A percentile compares a stretch with the other conserved stretches of the same genome.
Evolutionary conservation across 2,888 invertebrate species (phyloP).

Genomic region (Dione vanillae): DNA sequence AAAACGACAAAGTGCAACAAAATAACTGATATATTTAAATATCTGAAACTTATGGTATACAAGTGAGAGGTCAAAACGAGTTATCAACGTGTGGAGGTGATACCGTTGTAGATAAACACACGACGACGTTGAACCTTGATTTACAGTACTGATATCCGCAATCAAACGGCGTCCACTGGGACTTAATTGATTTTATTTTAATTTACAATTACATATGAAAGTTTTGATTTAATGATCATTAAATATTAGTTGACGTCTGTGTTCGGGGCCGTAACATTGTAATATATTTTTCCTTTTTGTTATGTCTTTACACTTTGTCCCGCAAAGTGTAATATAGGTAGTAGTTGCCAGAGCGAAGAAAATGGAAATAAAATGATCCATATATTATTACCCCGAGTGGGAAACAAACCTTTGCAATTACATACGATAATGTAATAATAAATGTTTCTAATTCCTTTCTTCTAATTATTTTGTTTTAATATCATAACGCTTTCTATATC

Average conservation of each 20-base stretch:
- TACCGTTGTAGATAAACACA: background rate
- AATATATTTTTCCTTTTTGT: no score
- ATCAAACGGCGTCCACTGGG: background rate
- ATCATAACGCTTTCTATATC: no score
- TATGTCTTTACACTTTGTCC: no score
- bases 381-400: background rate
- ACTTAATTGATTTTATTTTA: background rate
- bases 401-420: background rate
- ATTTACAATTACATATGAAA: no score
- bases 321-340: no score
- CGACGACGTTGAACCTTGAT: background rate
- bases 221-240: no score
- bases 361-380: background rate
- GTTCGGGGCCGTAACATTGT: no score
- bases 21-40: background rate
- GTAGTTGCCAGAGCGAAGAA: background rate
- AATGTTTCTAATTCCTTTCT: no score
- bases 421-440: no score
- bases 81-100: background rate
- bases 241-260: no score
- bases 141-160: background rate
- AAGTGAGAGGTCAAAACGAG: constrained; percentile 8
- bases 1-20: no score
- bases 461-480: no score
- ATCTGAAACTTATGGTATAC: background rate